Percentiles rank a stretch among this genome's conserved stretches.
Evolutionary conservation across 2,888 invertebrate genomes (phyloP).

Genomic region (Drosophila diplacantha): DNA sequence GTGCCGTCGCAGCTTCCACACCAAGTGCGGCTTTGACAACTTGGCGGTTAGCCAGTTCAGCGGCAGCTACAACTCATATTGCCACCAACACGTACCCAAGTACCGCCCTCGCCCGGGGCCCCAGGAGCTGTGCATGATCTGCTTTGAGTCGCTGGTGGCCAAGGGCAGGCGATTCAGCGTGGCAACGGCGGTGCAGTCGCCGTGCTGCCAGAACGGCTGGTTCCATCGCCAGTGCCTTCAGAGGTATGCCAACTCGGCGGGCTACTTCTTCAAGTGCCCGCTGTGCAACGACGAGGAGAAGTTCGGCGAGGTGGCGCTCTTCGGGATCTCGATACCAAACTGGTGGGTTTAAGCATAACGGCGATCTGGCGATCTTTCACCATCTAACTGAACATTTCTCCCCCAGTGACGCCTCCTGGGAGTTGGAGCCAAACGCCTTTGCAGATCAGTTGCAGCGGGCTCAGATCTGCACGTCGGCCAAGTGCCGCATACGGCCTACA

Average conservation of each 20-base stretch:
- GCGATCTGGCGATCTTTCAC: neutral
- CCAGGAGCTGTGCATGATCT: constrained; percentile 82
- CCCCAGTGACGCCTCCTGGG: constrained; percentile 81
- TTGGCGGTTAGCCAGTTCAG: constrained; percentile 83
- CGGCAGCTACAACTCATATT: constrained; percentile 80
- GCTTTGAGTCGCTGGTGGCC: constrained; percentile 79
- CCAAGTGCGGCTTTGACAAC: constrained; percentile 84
- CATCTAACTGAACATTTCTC: constrained; percentile 16
- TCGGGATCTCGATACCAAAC: constrained; percentile 89
- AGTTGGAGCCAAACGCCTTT: constrained; percentile 86
- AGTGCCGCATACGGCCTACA: constrained; percentile 77
- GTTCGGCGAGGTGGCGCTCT: constrained; percentile 69
- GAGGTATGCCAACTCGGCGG: constrained; percentile 85
- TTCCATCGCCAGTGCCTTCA: constrained; percentile 86
- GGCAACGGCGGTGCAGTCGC: constrained; percentile 82
- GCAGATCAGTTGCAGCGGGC: constrained; percentile 84
- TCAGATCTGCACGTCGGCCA: constrained; percentile 80
- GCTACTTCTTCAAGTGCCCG: constrained; percentile 91
- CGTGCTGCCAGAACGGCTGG: constrained; percentile 88
- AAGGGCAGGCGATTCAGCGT: constrained; percentile 74
- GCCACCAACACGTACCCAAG: constrained; percentile 26
- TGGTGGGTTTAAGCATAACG: constrained; percentile 79
- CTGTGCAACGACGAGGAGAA: constrained; percentile 86
- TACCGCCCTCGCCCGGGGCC: neutral
- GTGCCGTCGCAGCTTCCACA: constrained; percentile 86